A percentile compares a stretch with the other conserved stretches of the same genome.
phyloP scores from a whole-genome alignment of 2,888 invertebrate species.

The Vesta saturnalis region DNA sequence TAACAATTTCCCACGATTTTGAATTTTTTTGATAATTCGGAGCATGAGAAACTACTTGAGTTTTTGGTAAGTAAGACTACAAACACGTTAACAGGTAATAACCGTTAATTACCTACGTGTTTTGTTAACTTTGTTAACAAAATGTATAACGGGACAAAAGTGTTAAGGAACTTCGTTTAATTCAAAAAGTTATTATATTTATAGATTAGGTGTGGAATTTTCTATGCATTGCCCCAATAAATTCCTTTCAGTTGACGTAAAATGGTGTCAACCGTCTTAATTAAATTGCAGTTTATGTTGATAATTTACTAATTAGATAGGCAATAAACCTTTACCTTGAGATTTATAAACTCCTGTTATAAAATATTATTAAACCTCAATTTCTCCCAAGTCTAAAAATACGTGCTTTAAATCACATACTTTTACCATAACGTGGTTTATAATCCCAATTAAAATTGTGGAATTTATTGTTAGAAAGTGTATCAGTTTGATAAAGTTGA shows the following conservation, averaged over 20 bases:
- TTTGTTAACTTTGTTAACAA: too few relatives aligned
- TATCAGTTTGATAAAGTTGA: too few relatives aligned
- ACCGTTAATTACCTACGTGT: not conserved
- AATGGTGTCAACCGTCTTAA: too few relatives aligned
- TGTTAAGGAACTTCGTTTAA: not conserved
- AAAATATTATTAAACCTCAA: not conserved
- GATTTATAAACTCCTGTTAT: too few relatives aligned
- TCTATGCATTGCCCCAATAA: too few relatives aligned
- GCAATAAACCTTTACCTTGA: conserved; percentile 1
- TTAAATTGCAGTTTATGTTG: too few relatives aligned
- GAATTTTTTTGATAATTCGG: not conserved
- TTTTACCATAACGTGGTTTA: not conserved
- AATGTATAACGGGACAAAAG: not conserved
- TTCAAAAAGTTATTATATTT: too few relatives aligned
- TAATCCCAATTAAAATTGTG: too few relatives aligned
- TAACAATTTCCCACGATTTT: not conserved
- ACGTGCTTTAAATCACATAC: not conserved
- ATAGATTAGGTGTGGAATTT: too few relatives aligned
- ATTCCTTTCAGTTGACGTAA: not conserved
- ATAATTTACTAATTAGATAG: not conserved
- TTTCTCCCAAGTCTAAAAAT: not conserved
- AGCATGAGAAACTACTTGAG: not conserved
- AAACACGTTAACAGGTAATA: not conserved
- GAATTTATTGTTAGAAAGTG: too few relatives aligned
- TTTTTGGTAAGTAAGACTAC: not conserved